Percentiles rank a stretch among this genome's conserved stretches.
These are phyloP conservation scores for Callithrix jacchus DNA, from an alignment of 2,113 vertebrate genomes.

Conservation along the genomic window DNA sequence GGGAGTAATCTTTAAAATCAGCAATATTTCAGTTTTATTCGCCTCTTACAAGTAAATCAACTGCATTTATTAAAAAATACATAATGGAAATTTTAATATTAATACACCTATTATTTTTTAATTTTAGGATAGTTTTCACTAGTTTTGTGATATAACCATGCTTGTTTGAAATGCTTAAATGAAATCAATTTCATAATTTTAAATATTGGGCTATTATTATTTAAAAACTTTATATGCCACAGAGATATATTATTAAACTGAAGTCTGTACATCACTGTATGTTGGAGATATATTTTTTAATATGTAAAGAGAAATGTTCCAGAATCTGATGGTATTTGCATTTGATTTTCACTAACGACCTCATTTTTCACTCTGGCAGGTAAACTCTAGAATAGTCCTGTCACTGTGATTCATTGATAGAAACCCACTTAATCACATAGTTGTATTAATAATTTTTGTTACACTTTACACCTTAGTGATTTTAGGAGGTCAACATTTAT, in stretches of 20 bases:
- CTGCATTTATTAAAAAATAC: background rate
- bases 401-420: conserved; percentile 79
- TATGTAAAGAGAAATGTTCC: conserved; percentile 70
- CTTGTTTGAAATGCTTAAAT: background rate
- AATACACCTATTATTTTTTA: background rate
- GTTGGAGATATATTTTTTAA: conserved; percentile 68
- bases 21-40: background rate
- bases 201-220: background rate
- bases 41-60: background rate
- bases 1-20: background rate
- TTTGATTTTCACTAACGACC: conserved; percentile 81
- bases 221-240: background rate
- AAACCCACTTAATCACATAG: conserved; percentile 74
- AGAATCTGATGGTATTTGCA: conserved; percentile 79
- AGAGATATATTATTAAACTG: background rate
- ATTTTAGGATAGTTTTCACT: background rate
- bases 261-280: conserved; percentile 42
- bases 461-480: conserved; percentile 79
- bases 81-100: background rate
- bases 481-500: conserved; percentile 84
- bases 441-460: conserved; percentile 78
- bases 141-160: background rate
- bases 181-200: background rate
- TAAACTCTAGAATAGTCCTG: conserved; percentile 72
- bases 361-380: conserved; percentile 82